Evolutionary conservation across 1,140 invertebrate genomes (phyloP), one percentile per base, ranked within the genome.

Genomic region (Ceratina japonica): DNA sequence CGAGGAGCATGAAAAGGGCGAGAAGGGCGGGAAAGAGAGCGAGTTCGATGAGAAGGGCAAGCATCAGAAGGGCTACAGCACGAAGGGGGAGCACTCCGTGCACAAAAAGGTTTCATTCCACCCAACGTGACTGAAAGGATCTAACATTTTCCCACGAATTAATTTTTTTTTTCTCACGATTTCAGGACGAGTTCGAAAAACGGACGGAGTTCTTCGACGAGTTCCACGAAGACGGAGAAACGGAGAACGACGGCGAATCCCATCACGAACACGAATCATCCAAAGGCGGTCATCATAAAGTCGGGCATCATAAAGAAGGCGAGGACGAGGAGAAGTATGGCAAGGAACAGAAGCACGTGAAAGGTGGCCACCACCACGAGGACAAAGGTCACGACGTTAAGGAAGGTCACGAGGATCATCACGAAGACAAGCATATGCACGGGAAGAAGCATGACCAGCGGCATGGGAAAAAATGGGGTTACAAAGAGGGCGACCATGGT

Each of bases 1-100:
- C 63, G 88, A 85, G 0, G 89, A 92, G 24, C 82, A 88, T 44
- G 88, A 91, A 18, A 82, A 86, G 0, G 91, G 86, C 0, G 89
- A 91, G 18, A 88, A 91, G 18, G 89, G 88, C 0, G 88, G 91
- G 22, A 93, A 93, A 49, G 81, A 71, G 0, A 91, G 87, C 2
- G 87, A 93, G 65, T 93, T 92, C 80, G 93, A 93, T 37, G 95
- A 96, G 85, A 93, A 94, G 0, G 95, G 94, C 0, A 94, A 95
- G 82, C 95, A 95, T 77, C 94, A 94, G 18, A 95, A 96, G 89
- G 95, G 95, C 0, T 94, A 95, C 88, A 95, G 94, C 86, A 95
- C 95, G 0, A 95, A 95, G 88, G 95, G 95, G 10, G 94, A 94
- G 82, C 95, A 96, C 83, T 95, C 95, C 82, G 94, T 96, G 44